A percentile compares a stretch with the other conserved stretches of the same genome.
These are phyloP conservation scores for Anguilla marmorata DNA, from an alignment of 2,797 vertebrate species.

Conservation along the genomic window DNA sequence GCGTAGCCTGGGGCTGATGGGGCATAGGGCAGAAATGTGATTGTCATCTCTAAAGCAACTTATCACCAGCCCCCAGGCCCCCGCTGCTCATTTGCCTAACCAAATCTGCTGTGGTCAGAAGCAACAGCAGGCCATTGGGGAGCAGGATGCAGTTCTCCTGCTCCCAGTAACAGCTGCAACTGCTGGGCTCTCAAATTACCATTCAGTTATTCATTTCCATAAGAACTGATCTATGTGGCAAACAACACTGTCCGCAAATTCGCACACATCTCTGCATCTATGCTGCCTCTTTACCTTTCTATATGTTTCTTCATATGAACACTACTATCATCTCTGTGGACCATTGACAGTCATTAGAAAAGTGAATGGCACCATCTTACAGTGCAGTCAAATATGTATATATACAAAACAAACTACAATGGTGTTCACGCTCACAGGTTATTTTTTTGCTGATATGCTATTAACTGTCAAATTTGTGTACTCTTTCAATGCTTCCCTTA, in stretches of 20 bases:
- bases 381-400: not conserved
- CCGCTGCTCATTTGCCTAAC: conserved; percentile 56
- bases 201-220: not conserved
- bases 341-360: not conserved
- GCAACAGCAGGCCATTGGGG: conserved; percentile 29
- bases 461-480: not conserved
- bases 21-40: conserved; percentile 46
- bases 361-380: not conserved
- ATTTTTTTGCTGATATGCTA: not conserved
- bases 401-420: not conserved
- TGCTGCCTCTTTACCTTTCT: not conserved
- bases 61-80: conserved; percentile 51
- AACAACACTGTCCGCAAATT: not conserved
- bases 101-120: conserved; percentile 51
- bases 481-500: not conserved
- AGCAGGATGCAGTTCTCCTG: not conserved
- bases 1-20: conserved; percentile 25
- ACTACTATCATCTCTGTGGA: not conserved
- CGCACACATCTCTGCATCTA: conserved; percentile 9
- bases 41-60: conserved; percentile 55
- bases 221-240: conserved; percentile 27
- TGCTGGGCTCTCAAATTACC: not conserved
- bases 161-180: not conserved
- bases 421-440: not conserved
- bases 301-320: conserved; percentile 14